Percentiles rank a stretch among this genome's conserved stretches.
These are phyloP conservation scores for Dreissena polymorpha DNA, from an alignment of 1,140 invertebrate genomes.

Conservation along the genomic window DNA sequence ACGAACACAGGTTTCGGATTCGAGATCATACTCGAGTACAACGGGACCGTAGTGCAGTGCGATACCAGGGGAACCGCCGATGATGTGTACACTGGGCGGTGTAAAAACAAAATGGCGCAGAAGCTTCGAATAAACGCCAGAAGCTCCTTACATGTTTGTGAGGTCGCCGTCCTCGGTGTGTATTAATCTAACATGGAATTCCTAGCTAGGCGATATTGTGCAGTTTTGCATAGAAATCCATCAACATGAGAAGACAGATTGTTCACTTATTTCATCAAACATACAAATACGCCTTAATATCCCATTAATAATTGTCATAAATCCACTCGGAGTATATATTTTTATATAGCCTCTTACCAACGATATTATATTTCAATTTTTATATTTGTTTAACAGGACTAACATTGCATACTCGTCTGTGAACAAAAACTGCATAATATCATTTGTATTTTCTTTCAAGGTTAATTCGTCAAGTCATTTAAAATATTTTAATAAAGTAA, in stretches of 20 bases:
- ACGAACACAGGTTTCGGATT: neutral
- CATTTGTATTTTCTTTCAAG: no score
- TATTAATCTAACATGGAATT: neutral
- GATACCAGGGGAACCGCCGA: neutral
- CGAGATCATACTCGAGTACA: conserved; percentile 1
- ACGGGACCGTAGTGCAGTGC: neutral
- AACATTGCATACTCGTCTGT: no score
- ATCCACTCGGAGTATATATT: neutral
- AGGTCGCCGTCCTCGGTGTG: conserved; percentile 45
- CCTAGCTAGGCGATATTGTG: neutral
- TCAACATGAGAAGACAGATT: neutral
- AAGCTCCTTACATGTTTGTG: conserved; percentile 23
- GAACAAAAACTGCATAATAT: no score
- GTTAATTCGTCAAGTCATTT: no score
- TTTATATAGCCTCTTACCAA: neutral
- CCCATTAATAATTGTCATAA: neutral
- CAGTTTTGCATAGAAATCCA: neutral
- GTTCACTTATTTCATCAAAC: neutral
- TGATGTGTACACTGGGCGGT: conserved; percentile 14
- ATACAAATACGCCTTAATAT: neutral
- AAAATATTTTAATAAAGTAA: no score
- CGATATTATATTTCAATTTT: neutral
- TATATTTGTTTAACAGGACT: no score
- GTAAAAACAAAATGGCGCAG: neutral
- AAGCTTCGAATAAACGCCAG: conserved; percentile 19